Conservation (phyloP, 2,797 vertebrate genomes). For the Cheirogaleus major region DNA sequence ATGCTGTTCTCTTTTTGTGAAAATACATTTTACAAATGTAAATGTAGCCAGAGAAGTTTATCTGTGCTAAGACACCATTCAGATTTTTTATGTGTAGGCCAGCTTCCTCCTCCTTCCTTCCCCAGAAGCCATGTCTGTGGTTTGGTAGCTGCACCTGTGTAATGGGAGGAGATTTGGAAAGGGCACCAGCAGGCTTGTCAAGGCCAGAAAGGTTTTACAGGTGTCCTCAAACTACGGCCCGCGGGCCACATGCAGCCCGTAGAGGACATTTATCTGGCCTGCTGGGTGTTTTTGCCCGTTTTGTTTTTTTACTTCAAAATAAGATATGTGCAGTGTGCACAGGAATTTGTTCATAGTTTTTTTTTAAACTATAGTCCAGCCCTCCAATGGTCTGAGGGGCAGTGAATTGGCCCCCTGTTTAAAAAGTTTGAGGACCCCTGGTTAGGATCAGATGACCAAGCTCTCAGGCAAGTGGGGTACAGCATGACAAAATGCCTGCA, state of each 20-base stretch:
- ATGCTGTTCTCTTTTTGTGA: background rate
- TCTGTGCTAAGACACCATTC: background rate
- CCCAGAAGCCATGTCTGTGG: background rate
- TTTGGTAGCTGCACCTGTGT: background rate
- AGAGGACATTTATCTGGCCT: too few relatives aligned
- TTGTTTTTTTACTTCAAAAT: too few relatives aligned
- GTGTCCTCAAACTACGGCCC: too few relatives aligned
- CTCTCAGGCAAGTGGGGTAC: background rate
- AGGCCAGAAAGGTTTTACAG: background rate
- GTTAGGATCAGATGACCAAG: background rate
- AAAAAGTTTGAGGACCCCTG: too few relatives aligned
- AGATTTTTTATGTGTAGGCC: background rate
- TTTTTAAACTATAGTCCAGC: too few relatives aligned
- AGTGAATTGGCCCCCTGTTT: too few relatives aligned
- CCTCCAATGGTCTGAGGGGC: too few relatives aligned
- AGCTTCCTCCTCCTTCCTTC: background rate
- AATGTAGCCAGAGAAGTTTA: background rate
- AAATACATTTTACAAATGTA: conserved; percentile 35
- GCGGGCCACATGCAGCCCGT: too few relatives aligned
- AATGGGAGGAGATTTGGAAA: background rate
- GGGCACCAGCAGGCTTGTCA: background rate
- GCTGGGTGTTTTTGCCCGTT: too few relatives aligned
- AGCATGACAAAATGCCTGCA: background rate
- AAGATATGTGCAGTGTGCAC: too few relatives aligned
- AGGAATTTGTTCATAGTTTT: too few relatives aligned